A percentile compares a stretch with the other conserved stretches of the same genome.
Evolutionary conservation across 2,797 vertebrate species (phyloP).

Genomic region (Cynodonichthys magdalenae): DNA sequence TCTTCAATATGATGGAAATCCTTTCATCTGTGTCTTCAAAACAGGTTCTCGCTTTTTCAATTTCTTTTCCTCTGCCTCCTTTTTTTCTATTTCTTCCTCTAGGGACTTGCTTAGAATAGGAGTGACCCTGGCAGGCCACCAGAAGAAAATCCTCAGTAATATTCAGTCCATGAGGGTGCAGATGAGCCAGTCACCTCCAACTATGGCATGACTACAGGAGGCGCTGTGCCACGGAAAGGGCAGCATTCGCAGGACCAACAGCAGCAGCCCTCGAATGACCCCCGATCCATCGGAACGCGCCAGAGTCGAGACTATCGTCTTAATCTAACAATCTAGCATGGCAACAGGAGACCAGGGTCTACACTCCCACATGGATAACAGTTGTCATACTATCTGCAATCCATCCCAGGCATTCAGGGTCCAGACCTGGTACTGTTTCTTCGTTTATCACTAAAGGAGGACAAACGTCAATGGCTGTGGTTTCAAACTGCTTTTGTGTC

Average conservation of each 20-base stretch:
- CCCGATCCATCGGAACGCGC: conserved; percentile 79
- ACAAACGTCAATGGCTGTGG: conserved; percentile 29
- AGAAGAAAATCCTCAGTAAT: conserved; percentile 98
- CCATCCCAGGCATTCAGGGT: conserved; percentile 72
- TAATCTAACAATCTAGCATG: conserved; percentile 76
- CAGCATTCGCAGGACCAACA: conserved; percentile 77
- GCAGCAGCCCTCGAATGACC: conserved; percentile 76
- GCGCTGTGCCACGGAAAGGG: conserved; percentile 80
- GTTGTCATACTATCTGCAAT: conserved; percentile 59
- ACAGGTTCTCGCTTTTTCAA: conserved; percentile 25
- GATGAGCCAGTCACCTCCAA: conserved; percentile 92
- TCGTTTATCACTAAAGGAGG: conserved; percentile 35
- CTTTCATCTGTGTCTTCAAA: conserved; percentile 36
- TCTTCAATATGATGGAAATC: conserved; percentile 30
- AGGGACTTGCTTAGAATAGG: conserved; percentile 99
- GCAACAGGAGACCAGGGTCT: conserved; percentile 76
- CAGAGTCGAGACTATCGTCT: conserved; percentile 85
- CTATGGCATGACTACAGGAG: conserved; percentile 92
- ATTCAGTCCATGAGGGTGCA: conserved; percentile 97
- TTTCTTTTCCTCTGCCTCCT: conserved; percentile 15
- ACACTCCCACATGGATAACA: conserved; percentile 51
- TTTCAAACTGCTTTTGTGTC: conserved; percentile 50
- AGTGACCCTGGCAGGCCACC: conserved; percentile 96
- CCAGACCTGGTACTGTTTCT: conserved; percentile 61
- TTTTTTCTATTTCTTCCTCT: conserved; percentile 21